These are phyloP conservation scores for Vipera ursinii DNA, from an alignment of 2,797 vertebrate genomes.

Conservation along the genomic window DNA sequence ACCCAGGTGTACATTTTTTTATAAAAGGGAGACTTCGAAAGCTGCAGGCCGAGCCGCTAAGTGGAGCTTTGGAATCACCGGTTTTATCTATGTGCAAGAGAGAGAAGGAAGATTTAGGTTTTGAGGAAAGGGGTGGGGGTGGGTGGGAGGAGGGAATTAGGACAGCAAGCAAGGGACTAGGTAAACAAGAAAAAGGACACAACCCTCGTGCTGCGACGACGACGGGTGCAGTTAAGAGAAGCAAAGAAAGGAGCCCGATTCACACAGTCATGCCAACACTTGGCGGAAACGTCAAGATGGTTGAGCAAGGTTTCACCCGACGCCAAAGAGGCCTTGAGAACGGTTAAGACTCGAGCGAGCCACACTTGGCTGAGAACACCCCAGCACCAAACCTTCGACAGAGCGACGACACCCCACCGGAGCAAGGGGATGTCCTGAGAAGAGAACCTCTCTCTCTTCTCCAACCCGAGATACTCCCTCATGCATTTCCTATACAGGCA, in stretches of 20 bases:
- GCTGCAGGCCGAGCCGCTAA: constrained; percentile 62
- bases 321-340: not conserved
- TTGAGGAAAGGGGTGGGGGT: not conserved
- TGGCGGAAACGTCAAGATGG: not conserved
- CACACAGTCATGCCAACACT: constrained; percentile 41
- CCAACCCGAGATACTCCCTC: too few relatives aligned
- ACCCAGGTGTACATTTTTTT: constrained; percentile 18
- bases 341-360: not conserved
- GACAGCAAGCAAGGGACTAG: constrained; percentile 25
- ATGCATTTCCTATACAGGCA: too few relatives aligned
- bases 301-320: too few relatives aligned
- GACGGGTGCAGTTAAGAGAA: constrained; percentile 50
- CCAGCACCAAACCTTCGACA: too few relatives aligned
- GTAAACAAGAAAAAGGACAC: not conserved
- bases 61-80: constrained; percentile 61
- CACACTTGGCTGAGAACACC: not conserved
- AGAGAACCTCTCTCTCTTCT: too few relatives aligned
- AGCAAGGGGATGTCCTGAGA: not conserved
- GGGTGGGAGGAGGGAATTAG: too few relatives aligned
- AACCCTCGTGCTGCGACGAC: not conserved
- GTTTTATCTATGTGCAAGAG: constrained; percentile 74
- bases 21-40: not conserved
- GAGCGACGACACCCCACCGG: rapidly evolving
- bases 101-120: constrained; percentile 60
- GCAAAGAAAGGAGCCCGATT: constrained; percentile 44